A percentile compares a stretch with the other conserved stretches of the same genome.
Conservation (phyloP, 2,113 vertebrate species). For the Gavia stellata region DNA sequence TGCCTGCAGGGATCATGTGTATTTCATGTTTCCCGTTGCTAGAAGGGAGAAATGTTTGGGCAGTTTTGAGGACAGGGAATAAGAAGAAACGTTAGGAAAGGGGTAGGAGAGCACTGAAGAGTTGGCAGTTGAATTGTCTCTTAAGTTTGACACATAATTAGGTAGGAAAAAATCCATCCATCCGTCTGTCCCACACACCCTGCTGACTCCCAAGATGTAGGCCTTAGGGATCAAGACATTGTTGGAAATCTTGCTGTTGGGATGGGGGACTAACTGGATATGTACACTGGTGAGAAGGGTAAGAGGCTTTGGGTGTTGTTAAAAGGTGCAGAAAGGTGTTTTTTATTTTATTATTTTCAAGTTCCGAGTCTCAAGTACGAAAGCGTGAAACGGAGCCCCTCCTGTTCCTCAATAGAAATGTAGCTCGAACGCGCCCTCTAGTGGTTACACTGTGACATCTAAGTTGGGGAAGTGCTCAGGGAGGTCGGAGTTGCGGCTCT, state of each 20-base stretch:
- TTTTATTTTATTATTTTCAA: fast-evolving
- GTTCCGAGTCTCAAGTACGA: not conserved
- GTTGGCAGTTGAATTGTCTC: not conserved
- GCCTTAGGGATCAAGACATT: not conserved
- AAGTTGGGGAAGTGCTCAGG: not conserved
- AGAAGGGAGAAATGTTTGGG: not conserved
- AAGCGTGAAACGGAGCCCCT: not conserved
- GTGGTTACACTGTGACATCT: not conserved
- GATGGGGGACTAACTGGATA: not conserved
- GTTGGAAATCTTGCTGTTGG: not conserved
- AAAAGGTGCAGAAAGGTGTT: not conserved
- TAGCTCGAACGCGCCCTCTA: constrained; percentile 16
- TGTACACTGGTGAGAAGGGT: not conserved
- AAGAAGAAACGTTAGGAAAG: not conserved
- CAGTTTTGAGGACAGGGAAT: not conserved
- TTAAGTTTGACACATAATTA: not conserved
- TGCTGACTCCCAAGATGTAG: not conserved
- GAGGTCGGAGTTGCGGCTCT: not conserved
- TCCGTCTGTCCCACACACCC: fast-evolving
- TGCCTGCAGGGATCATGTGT: not conserved
- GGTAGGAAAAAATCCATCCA: not conserved
- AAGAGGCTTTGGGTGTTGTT: not conserved
- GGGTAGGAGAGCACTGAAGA: not conserved
- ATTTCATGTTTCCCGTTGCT: fast-evolving
- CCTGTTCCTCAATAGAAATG: not conserved